Base-by-base conservation (phyloP, 2,113 vertebrate species). In the Syngnathus scovelli region DNA sequence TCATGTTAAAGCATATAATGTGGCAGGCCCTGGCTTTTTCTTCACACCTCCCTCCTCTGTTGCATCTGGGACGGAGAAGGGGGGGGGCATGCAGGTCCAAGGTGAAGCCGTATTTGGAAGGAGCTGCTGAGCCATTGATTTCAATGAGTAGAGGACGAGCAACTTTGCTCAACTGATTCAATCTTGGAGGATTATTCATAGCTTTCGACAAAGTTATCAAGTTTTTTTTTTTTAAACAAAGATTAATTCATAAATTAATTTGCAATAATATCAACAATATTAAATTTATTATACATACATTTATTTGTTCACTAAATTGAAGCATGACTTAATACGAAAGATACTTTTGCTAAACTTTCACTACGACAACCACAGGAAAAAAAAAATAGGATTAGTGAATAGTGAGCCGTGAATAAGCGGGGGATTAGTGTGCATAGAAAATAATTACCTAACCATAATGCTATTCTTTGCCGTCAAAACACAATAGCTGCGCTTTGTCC, bases 1-100 rank as follows among this genome's bases (percentile, higher is more conserved):
- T 92, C 94, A 96, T 96, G 95, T 92, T 93, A 93, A 91, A 92
- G 95, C 94, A 96, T 96, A 96, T 95, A 95, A 95, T 95, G 92
- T 87, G 86, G 83, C 87, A 89, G 89, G 91, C 91, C 90, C 90
- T 88, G 85, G 90, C 80, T 83, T 88, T 85, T 80, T 70, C 74
- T 80, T 66, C 76, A 88, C 84, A 89, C 81, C 84, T 85, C 80
- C 67, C 67, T 86, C 61, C 67, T 78, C 76, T 63, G 27, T 39
- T 38, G 33, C 59, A 61, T 61, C 61, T 61, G 21, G 33, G 55
- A 58, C 60, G n/a, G 16, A 46, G n/a, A 11, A 75, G 76, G 59
- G 38, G 65, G 10, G 16, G 75, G 76, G 60, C 11, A 1, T 41
- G 82, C 74, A 78, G 85, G 83, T 92, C 90, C 92, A 94, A 94